These are phyloP conservation scores for Drosophila mercatorum DNA, from an alignment of 2,888 invertebrate genomes.

Conservation along the genomic window DNA sequence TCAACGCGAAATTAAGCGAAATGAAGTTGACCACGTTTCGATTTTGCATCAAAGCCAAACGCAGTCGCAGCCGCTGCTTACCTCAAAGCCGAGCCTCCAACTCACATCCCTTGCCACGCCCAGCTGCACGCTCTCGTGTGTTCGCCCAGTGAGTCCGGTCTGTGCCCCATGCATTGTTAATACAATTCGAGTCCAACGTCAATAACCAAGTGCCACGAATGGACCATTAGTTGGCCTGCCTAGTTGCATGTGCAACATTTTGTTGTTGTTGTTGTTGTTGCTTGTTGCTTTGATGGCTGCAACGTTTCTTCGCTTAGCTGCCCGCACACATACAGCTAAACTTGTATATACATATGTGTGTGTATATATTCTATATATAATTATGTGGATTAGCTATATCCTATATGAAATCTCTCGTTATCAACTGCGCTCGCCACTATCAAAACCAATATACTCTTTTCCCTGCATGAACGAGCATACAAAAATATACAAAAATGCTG, in stretches of 20 bases:
- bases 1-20: constrained; percentile 80
- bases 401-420: not conserved
- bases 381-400: constrained; percentile 52
- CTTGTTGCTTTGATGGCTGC: constrained; percentile 52
- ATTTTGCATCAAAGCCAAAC: constrained; percentile 79
- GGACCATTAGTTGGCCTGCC: constrained; percentile 75
- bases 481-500: not conserved
- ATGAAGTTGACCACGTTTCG: constrained; percentile 82
- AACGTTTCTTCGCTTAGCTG: constrained; percentile 53
- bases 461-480: not conserved
- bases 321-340: constrained; percentile 16
- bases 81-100: constrained; percentile 12
- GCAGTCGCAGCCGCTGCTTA: constrained; percentile 48
- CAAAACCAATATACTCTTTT: not conserved
- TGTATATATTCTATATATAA: constrained; percentile 52
- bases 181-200: constrained; percentile 79
- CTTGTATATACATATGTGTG: not conserved
- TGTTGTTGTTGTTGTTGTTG: constrained; percentile 38
- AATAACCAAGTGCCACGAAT: constrained; percentile 81
- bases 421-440: not conserved
- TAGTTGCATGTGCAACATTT: constrained; percentile 54
- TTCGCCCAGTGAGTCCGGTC: constrained; percentile 16
- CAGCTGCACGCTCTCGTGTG: not conserved
- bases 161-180: constrained; percentile 77
- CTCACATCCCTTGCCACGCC: not conserved